These are phyloP conservation scores for Parthenolecanium corni DNA, from an alignment of 2,888 invertebrate species.

Conservation along the genomic window DNA sequence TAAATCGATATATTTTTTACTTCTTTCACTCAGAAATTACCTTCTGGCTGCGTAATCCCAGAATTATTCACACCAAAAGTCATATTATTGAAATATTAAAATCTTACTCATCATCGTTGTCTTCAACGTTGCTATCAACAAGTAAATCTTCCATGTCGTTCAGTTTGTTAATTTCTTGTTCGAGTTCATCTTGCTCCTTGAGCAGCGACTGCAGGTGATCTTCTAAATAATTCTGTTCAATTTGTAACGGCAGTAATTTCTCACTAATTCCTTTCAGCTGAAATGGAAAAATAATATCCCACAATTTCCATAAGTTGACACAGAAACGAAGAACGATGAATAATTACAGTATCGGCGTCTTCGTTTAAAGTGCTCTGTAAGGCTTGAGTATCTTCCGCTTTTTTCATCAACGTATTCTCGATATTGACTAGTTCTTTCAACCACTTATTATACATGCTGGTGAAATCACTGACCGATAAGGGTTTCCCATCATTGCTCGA, in stretches of 20 bases:
- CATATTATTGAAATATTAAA: neutral
- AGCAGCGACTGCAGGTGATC: conserved; percentile 1
- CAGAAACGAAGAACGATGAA: neutral
- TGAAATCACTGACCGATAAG: neutral
- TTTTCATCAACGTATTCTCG: conserved; percentile 2
- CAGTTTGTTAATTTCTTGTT: conserved; percentile 3
- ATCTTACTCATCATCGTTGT: conserved; percentile 5
- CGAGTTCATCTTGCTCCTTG: conserved; percentile 16
- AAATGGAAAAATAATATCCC: neutral
- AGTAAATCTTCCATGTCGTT: neutral
- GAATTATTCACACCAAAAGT: no score
- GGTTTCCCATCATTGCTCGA: neutral
- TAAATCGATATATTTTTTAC: no score
- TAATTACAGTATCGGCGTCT: conserved; percentile 13
- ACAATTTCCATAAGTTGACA: neutral
- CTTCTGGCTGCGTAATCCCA: no score
- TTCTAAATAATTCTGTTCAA: conserved; percentile 18
- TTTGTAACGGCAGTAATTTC: conserved; percentile 1
- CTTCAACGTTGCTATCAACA: neutral
- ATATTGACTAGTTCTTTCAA: conserved; percentile 5
- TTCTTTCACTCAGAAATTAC: no score
- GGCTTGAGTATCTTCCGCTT: conserved; percentile 14
- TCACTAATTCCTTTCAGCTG: conserved; percentile 9
- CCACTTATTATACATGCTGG: conserved; percentile 23
- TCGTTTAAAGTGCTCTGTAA: conserved; percentile 1